phyloP scores from a whole-genome alignment of 2,113 vertebrate genomes.

The Plecotus auritus region DNA sequence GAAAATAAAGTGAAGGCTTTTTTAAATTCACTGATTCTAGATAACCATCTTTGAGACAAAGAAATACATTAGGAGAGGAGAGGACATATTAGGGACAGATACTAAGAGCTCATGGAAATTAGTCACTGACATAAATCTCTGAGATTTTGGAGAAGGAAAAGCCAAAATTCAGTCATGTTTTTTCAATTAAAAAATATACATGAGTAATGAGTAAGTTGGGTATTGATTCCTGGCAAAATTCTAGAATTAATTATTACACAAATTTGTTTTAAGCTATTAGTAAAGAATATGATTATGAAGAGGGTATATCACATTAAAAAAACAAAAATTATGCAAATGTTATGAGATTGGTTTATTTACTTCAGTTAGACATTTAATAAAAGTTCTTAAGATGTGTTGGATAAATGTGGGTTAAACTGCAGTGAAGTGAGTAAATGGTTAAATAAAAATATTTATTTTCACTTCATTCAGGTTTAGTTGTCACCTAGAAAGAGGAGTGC shows the following conservation, averaged over 20 bases:
- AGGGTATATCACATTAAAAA: not conserved
- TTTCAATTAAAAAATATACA: not conserved
- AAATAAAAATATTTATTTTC: not conserved
- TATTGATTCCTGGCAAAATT: not conserved
- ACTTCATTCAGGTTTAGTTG: not conserved
- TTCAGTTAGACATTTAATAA: not conserved
- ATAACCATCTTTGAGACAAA: not conserved
- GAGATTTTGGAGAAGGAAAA: not conserved
- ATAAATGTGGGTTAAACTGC: not conserved
- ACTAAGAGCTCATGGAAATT: not conserved
- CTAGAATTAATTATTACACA: not conserved
- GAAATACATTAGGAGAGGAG: not conserved
- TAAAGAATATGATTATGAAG: not conserved
- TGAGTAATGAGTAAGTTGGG: not conserved
- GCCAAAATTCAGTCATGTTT: not conserved
- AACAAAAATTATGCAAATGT: not conserved
- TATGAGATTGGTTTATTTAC: not conserved
- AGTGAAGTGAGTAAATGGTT: not conserved
- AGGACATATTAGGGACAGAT: constrained; percentile 22
- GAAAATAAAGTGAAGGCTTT: constrained; percentile 29
- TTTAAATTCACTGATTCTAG: constrained; percentile 15
- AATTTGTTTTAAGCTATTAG: not conserved
- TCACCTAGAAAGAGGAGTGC: not conserved
- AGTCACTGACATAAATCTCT: not conserved
- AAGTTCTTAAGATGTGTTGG: not conserved